A percentile compares a stretch with the other conserved stretches of the same genome.
phyloP scores from a whole-genome alignment of 2,113 vertebrate species.

The Onychostruthus taczanowskii region DNA sequence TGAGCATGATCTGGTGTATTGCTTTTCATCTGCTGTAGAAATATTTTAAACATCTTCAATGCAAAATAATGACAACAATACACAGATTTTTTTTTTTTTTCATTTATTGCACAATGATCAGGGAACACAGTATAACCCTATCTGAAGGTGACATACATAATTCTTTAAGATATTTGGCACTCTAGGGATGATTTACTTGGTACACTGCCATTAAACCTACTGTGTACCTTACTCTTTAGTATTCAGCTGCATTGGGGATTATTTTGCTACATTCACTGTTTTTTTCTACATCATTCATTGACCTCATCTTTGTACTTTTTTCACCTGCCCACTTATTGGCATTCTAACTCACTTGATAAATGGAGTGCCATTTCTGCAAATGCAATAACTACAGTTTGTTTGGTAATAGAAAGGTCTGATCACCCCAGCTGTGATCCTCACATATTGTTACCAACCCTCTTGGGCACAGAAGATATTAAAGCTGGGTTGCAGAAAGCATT shows the following conservation, averaged over 20 bases:
- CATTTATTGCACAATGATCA: neutral
- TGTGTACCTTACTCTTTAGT: neutral
- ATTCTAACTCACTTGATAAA: conserved; percentile 66
- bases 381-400: conserved; percentile 28
- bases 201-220: neutral
- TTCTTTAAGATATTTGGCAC: neutral
- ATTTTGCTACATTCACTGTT: neutral
- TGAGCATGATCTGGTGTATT: neutral
- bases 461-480: conserved; percentile 10
- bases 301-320: conserved; percentile 39
- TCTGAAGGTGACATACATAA: neutral
- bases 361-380: conserved; percentile 62
- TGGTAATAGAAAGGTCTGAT: conserved; percentile 32
- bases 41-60: neutral
- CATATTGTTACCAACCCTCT: neutral
- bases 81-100: neutral
- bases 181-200: neutral
- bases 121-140: neutral
- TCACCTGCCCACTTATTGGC: conserved; percentile 36
- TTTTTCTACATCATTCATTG: conserved; percentile 18
- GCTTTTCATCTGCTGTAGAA: neutral
- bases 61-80: neutral
- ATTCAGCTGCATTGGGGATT: neutral
- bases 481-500: neutral
- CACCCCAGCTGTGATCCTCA: neutral